phyloP scores from a whole-genome alignment of 2,113 vertebrate species.

The Pygoscelis antarcticus region DNA sequence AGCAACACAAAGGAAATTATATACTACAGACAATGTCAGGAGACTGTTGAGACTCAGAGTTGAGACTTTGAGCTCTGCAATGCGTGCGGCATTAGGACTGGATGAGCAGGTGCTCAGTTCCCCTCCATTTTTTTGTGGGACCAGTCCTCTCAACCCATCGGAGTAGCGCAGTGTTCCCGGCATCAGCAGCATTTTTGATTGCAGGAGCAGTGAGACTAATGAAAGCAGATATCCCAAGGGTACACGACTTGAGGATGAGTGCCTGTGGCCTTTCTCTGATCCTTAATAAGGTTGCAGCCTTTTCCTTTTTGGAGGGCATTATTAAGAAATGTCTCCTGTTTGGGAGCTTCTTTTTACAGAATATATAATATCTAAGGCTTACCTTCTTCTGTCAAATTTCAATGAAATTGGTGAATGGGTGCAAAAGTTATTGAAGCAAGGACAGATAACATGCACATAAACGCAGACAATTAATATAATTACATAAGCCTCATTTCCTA shows the following conservation, averaged over 20 bases:
- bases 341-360: neutral
- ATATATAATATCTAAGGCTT: neutral
- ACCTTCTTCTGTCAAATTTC: neutral
- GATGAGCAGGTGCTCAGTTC: neutral
- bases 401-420: neutral
- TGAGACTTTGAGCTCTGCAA: neutral
- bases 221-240: neutral
- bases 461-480: neutral
- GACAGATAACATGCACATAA: neutral
- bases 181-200: neutral
- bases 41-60: neutral
- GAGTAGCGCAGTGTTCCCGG: neutral
- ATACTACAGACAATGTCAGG: neutral
- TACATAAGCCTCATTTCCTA: slow-evolving; percentile 1
- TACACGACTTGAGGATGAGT: neutral
- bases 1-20: neutral
- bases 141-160: neutral
- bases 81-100: accelerated
- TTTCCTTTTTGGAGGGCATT: neutral
- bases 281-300: neutral
- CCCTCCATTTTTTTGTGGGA: neutral
- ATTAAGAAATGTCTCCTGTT: neutral
- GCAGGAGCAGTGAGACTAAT: neutral
- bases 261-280: neutral
- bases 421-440: neutral